Evolutionary conservation across 2,888 invertebrate species (phyloP), one percentile per base, ranked within the genome.

Genomic region (Andrena praecox): DNA sequence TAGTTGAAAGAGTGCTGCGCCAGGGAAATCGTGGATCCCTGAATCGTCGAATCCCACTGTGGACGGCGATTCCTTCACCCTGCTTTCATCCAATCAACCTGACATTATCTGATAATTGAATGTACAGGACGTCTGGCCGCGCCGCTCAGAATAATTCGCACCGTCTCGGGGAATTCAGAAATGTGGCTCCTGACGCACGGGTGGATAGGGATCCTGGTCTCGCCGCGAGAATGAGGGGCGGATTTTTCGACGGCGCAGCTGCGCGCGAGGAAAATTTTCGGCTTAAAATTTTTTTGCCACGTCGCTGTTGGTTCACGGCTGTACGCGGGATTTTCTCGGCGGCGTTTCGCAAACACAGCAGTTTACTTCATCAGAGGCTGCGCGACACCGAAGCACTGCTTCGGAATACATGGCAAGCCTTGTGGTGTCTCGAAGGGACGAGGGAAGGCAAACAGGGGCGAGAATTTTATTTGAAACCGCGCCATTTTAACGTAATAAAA

Each of bases 321-420:
- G 10, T 64, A 42, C 35, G 35, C 27, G 16, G 20, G 56, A 59
- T 59, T 76, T 68, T 56, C 63, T 76, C 68, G 54, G 16, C 56
- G 16, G 16, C 35, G 50, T 76, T 64, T 56, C 56, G 78, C 56
- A 79, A 79, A 79, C 69, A 69, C 33, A 42, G 76, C 62, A 76
- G 69, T 79, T 69, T 76, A 63, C 76, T 69, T 79, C 76, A 64
- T 76, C 76, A 75, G 68, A 64, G 50, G 63, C 27, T 31, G 68
- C 62, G 68, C 68, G 76, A 69, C 68, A 67, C 56, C 54, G 68
- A 68, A 63, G 69, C 68, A 42, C 42, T n/a, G 35, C 24, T 67
- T 74, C 50, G 27, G 52, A 62, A 67, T 62, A 67, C n/a, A 16
- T 16, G 56, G 48, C 31, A 5, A 10, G n/a, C 0, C 42, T 29